A percentile compares a stretch with the other conserved stretches of the same genome.
Evolutionary conservation across 2,113 vertebrate genomes (phyloP).

Genomic region (Myiozetetes cayanensis): DNA sequence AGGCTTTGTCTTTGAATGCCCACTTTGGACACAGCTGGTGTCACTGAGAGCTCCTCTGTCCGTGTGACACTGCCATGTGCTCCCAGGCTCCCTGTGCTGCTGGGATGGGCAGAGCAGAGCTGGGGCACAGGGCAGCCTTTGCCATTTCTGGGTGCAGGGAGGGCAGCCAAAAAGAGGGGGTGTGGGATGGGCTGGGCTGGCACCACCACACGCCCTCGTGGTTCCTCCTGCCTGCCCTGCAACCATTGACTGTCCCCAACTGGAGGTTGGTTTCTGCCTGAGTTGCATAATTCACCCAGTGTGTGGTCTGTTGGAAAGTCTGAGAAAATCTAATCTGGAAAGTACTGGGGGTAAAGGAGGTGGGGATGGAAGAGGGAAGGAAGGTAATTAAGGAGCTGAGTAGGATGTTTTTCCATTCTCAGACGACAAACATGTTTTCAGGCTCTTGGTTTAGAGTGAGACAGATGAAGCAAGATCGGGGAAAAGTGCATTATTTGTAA

Average conservation of each 20-base stretch:
- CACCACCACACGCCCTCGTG: rapidly evolving
- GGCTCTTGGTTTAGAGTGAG: not conserved
- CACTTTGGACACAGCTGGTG: rapidly evolving
- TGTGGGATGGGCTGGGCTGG: too few species aligned
- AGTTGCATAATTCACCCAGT: not conserved
- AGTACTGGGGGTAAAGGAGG: not conserved
- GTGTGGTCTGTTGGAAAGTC: not conserved
- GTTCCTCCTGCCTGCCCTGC: not conserved
- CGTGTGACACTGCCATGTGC: rapidly evolving
- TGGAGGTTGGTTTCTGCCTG: not conserved
- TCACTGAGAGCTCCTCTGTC: not conserved
- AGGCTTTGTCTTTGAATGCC: not conserved
- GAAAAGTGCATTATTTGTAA: not conserved
- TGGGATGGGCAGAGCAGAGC: not conserved
- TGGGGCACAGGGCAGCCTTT: not conserved
- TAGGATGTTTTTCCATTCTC: not conserved
- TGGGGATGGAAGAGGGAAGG: not conserved
- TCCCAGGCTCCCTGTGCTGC: not conserved
- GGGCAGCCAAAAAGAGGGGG: rapidly evolving
- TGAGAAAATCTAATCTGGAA: not conserved
- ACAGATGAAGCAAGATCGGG: not conserved
- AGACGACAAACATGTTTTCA: not conserved
- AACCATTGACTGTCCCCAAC: not conserved
- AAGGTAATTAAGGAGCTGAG: not conserved
- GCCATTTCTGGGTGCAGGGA: rapidly evolving